Percentiles rank a stretch among this genome's conserved stretches.
phyloP scores from a whole-genome alignment of 2,113 vertebrate species.

The Podiceps cristatus region DNA sequence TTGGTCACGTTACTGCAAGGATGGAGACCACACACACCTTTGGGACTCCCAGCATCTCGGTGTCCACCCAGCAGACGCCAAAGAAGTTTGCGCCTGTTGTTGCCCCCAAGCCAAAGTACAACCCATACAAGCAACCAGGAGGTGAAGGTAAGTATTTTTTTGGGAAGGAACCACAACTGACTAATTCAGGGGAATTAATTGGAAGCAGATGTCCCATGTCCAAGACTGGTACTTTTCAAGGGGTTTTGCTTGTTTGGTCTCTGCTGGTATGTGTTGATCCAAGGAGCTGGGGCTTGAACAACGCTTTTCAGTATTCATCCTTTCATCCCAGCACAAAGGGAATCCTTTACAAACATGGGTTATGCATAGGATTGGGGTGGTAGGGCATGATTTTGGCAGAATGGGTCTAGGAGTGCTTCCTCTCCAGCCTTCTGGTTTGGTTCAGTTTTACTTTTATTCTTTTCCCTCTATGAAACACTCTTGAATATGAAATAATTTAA shows the following conservation, averaged over 20 bases:
- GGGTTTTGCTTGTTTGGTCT: not conserved
- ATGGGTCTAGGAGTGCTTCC: not conserved
- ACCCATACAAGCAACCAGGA: slow-evolving; percentile 88
- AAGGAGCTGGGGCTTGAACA: not conserved
- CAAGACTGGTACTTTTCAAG: not conserved
- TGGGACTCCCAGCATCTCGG: slow-evolving; percentile 91
- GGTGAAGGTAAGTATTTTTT: slow-evolving; percentile 75
- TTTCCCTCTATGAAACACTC: not conserved
- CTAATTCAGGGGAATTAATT: not conserved
- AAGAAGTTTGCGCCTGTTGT: slow-evolving; percentile 96
- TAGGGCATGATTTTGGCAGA: not conserved
- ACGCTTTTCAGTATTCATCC: not conserved
- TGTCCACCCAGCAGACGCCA: slow-evolving; percentile 92
- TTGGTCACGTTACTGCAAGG: slow-evolving; percentile 89
- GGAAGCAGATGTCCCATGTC: not conserved
- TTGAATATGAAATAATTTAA: not conserved
- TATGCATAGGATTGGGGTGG: not conserved
- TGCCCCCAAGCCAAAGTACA: slow-evolving; percentile 96
- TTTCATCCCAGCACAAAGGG: not conserved
- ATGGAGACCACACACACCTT: slow-evolving; percentile 96
- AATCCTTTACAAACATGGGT: not conserved
- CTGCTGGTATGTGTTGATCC: not conserved
- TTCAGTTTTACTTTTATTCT: not conserved
- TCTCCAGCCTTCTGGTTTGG: not conserved
- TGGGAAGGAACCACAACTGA: not conserved